These are phyloP conservation scores for Ectobius pallidus DNA, from an alignment of 2,888 invertebrate species.

Conservation along the genomic window DNA sequence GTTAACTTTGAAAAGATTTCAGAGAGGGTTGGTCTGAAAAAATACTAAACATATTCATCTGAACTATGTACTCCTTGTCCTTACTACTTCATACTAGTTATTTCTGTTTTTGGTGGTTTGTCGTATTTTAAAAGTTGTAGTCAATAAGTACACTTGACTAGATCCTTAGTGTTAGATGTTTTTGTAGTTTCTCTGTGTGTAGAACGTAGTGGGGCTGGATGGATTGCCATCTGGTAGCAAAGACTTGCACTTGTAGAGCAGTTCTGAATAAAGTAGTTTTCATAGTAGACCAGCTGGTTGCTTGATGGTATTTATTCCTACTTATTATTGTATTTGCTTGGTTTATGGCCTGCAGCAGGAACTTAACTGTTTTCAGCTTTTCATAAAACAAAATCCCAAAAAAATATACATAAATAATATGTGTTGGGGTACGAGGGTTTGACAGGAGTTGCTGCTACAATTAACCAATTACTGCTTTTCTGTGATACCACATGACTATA, in stretches of 20 bases:
- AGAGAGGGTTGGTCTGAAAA: constrained; percentile 46
- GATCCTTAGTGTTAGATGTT: constrained; percentile 46
- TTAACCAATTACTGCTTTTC: constrained; percentile 32
- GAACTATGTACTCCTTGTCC: constrained; percentile 45
- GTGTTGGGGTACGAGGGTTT: constrained; percentile 37
- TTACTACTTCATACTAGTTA: constrained; percentile 45
- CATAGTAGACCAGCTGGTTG: constrained; percentile 58
- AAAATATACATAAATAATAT: too few species aligned
- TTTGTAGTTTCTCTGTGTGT: constrained; percentile 46
- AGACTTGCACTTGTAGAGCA: constrained; percentile 59
- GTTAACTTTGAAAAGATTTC: constrained; percentile 39
- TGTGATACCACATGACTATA: constrained; percentile 36
- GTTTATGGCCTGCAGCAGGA: constrained; percentile 42
- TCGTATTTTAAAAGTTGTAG: constrained; percentile 46
- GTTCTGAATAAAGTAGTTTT: constrained; percentile 62
- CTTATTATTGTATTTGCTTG: constrained; percentile 44
- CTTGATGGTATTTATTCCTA: constrained; percentile 44
- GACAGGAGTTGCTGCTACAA: constrained; percentile 40
- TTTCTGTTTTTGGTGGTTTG: constrained; percentile 47
- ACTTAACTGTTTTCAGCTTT: constrained; percentile 44
- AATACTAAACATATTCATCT: constrained; percentile 36
- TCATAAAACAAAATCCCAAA: constrained; percentile 36
- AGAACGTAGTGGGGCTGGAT: constrained; percentile 45
- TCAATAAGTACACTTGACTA: constrained; percentile 46
- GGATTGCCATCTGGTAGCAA: constrained; percentile 45